phyloP scores from a whole-genome alignment of 2,888 invertebrate species.

The Tenodera sinensis region DNA sequence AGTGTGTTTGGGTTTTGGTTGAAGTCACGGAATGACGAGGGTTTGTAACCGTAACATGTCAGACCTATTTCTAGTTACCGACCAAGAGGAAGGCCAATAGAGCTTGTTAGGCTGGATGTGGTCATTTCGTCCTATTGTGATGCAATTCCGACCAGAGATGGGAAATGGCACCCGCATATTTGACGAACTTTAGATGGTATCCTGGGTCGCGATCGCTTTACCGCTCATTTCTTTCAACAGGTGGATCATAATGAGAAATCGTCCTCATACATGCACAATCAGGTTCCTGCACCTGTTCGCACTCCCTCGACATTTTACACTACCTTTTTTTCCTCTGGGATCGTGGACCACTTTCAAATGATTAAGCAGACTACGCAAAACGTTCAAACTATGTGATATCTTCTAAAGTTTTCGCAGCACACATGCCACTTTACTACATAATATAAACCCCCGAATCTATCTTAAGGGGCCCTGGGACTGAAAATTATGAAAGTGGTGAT shows the following conservation, averaged over 20 bases:
- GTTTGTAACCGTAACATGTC: too few relatives aligned
- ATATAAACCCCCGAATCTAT: too few relatives aligned
- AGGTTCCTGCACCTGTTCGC: not conserved
- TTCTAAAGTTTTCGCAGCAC: too few relatives aligned
- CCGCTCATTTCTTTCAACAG: not conserved
- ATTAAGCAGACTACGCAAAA: too few relatives aligned
- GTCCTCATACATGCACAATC: not conserved
- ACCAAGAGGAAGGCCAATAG: not conserved
- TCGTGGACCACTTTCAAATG: too few relatives aligned
- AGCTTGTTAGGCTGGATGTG: not conserved
- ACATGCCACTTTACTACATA: too few relatives aligned
- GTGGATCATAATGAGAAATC: not conserved
- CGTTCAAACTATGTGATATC: too few relatives aligned
- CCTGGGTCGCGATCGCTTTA: not conserved
- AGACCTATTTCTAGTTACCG: too few relatives aligned
- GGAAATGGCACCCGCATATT: not conserved
- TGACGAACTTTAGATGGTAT: not conserved
- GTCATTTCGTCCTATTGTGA: not conserved
- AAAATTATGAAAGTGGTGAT: too few relatives aligned
- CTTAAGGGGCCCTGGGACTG: too few relatives aligned
- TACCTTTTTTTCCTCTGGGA: too few relatives aligned
- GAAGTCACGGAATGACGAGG: not conserved
- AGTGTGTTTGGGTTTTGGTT: not conserved
- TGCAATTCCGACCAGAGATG: not conserved
- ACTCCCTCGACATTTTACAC: not conserved